Percentiles rank a stretch among this genome's conserved stretches.
phyloP scores from a whole-genome alignment of 2,888 invertebrate species.

The Cephus sareptanus region DNA sequence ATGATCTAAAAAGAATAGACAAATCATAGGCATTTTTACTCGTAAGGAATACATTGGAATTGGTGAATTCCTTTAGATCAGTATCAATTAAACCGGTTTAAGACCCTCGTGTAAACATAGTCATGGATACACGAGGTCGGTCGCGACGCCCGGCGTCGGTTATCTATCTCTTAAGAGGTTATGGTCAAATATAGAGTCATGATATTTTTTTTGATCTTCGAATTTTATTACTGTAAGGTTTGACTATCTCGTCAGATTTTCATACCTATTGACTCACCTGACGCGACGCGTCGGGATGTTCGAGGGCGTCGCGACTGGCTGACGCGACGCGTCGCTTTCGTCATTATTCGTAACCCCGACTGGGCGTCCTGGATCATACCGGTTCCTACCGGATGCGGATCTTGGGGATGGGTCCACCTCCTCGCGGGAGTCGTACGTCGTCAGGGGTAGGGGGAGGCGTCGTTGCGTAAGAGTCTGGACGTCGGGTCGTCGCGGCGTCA shows the following conservation, averaged over 20 bases:
- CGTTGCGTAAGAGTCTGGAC: constrained; percentile 59
- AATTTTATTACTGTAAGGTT: too few relatives aligned
- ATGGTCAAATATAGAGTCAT: too few relatives aligned
- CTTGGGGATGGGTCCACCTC: constrained; percentile 26
- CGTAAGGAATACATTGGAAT: too few relatives aligned
- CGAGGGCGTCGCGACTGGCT: constrained; percentile 12
- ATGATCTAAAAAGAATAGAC: too few relatives aligned
- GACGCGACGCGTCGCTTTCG: constrained; percentile 23
- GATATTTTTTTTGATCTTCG: too few relatives aligned
- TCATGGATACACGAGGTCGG: neutral
- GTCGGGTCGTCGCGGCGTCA: constrained; percentile 54
- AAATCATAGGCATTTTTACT: too few relatives aligned
- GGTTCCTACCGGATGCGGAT: constrained; percentile 25
- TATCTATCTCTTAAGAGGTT: too few relatives aligned
- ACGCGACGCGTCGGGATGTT: neutral
- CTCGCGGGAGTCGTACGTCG: constrained; percentile 28
- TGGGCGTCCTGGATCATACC: constrained; percentile 18
- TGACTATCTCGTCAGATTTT: neutral
- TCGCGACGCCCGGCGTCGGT: too few relatives aligned
- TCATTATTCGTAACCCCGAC: constrained; percentile 3
- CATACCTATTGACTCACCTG: neutral
- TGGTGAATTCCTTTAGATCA: too few relatives aligned
- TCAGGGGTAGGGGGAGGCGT: constrained; percentile 27
- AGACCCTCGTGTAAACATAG: too few relatives aligned
- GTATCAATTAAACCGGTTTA: too few relatives aligned